A percentile compares a stretch with the other conserved stretches of the same genome.
phyloP scores from a whole-genome alignment of 2,888 invertebrate species.

The Coelopa pilipes region DNA sequence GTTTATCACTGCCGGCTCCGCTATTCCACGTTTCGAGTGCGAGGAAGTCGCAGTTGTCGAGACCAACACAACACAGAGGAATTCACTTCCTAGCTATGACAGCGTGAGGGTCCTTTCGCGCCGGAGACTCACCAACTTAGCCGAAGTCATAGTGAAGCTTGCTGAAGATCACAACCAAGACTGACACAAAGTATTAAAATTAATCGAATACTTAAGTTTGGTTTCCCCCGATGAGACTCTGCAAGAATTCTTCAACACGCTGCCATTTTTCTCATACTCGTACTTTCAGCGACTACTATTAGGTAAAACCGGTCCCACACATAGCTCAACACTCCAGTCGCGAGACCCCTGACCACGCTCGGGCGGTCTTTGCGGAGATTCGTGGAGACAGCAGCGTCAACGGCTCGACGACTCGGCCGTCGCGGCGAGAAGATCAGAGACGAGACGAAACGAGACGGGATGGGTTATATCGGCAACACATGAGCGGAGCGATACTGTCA shows the following conservation, averaged over 20 bases:
- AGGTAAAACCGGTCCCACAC: slow-evolving; percentile 44
- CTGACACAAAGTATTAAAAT: slow-evolving; percentile 49
- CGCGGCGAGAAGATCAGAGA: no score
- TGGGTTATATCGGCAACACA: no score
- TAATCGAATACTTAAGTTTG: slow-evolving; percentile 44
- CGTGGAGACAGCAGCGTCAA: no score
- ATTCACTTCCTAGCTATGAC: not conserved
- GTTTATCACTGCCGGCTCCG: no score
- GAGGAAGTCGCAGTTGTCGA: not conserved
- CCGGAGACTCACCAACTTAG: slow-evolving; percentile 56
- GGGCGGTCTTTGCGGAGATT: no score
- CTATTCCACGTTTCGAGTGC: not conserved
- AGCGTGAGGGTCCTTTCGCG: not conserved
- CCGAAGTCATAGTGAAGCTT: slow-evolving; percentile 56
- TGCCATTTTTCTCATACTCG: slow-evolving; percentile 9
- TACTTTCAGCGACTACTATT: slow-evolving; percentile 34
- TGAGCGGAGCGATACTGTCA: no score
- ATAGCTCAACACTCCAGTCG: not conserved
- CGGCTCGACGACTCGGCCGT: no score
- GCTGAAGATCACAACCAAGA: slow-evolving; percentile 56
- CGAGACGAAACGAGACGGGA: no score
- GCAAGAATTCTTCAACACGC: slow-evolving; percentile 39
- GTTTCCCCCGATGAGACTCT: slow-evolving; percentile 30
- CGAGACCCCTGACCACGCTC: not conserved
- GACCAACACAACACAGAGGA: no score